Base-by-base conservation (phyloP, 2,113 vertebrate genomes). In the Ophthalmolycus amberensis region DNA sequence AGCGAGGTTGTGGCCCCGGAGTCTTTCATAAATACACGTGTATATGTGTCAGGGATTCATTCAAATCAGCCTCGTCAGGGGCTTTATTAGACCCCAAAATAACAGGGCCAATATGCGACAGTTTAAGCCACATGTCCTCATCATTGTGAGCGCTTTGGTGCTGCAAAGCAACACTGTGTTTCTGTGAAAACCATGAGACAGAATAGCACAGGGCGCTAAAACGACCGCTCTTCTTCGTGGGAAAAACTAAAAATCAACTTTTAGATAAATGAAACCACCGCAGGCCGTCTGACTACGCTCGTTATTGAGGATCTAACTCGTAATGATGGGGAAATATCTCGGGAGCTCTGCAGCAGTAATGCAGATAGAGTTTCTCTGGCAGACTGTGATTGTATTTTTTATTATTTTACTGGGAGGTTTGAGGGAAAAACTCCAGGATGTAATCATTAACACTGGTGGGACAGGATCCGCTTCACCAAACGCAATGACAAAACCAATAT, bases 81-180 rank as follows among this genome's bases (percentile, higher is more conserved):
- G 54, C 38, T 85, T 75, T 80, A 83, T 52, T 85, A 48, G 67
- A 79, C 9, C 50, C 50, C 32, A 22, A 56, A 69, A 16, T 71
- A 74, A 25, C 25, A 25, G 25, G 25, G 25, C 25, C 25, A 25
- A 46, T 63, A 29, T 81, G 79, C 29, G 37, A 76, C 64, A 68
- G 66, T 84, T 85, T 77, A 56, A 62, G 37, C 85, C 76, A 71
- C 60, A 74, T 82, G 71, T 52, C 52, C 66, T 80, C 67, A 48
- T 66, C 50, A 40, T 76, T 71, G 71, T 20, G 72, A 48, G 63
- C 29, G 11, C 79, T 32, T 64, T 60, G 69, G 22, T 82, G 60
- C 68, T 75, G 54, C 71, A 67, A 56, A 75, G 72, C n/a, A 73
- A 73, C 68, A 29, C 58, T 11, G 66, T 81, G 44, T 62, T 76